A percentile compares a stretch with the other conserved stretches of the same genome.
Conservation (phyloP, 2,888 invertebrate genomes). For the Choristoneura rosaceana region DNA sequence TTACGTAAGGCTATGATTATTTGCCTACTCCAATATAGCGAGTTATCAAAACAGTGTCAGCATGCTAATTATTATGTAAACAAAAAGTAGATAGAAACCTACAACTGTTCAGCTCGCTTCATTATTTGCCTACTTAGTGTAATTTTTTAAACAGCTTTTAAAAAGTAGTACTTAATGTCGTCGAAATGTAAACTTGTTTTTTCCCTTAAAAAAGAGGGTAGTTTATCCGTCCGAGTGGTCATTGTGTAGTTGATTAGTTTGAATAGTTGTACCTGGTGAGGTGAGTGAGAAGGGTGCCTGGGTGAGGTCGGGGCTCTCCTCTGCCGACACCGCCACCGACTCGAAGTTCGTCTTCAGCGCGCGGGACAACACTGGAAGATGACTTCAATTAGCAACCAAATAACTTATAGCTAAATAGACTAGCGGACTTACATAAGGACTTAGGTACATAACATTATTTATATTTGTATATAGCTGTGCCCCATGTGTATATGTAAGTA, state of each 20-base stretch:
- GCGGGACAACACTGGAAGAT: constrained; percentile 87
- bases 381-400: too few relatives aligned
- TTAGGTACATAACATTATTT: too few relatives aligned
- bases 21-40: not conserved
- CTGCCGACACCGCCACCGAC: constrained; percentile 89
- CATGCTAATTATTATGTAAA: constrained; percentile 25
- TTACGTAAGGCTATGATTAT: constrained; percentile 23
- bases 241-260: too few relatives aligned
- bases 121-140: not conserved
- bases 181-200: too few relatives aligned
- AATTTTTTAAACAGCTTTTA: too few relatives aligned
- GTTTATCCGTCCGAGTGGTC: not conserved
- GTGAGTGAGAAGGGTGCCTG: constrained; percentile 92
- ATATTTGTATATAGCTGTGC: too few relatives aligned
- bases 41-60: constrained; percentile 25
- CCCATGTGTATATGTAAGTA: too few relatives aligned
- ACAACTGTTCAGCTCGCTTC: not conserved
- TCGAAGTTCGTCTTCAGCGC: constrained; percentile 90
- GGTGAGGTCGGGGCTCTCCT: constrained; percentile 94
- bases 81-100: constrained; percentile 2
- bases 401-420: too few relatives aligned
- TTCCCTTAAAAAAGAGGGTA: too few relatives aligned
- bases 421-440: too few relatives aligned
- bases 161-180: too few relatives aligned
- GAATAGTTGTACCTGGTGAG: constrained; percentile 87